phyloP scores from a whole-genome alignment of 2,888 invertebrate species.

The Dione juno region DNA sequence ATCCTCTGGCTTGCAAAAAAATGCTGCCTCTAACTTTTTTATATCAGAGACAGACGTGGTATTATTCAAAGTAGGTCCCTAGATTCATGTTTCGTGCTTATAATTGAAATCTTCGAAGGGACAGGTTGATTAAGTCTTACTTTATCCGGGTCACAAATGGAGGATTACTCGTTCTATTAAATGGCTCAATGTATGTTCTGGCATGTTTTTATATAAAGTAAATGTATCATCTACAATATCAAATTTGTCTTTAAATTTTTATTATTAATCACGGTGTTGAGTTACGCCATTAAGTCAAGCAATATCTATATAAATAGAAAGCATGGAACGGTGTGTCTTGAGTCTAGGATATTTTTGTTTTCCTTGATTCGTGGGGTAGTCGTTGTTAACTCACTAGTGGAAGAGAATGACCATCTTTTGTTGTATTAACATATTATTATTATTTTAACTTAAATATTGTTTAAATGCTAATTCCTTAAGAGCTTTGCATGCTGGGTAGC shows the following conservation, averaged over 20 bases:
- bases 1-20: too few relatives aligned
- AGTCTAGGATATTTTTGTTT: too few relatives aligned
- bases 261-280: too few relatives aligned
- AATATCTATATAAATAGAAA: too few relatives aligned
- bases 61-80: conserved; percentile 46
- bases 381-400: too few relatives aligned
- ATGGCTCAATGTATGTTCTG: not conserved
- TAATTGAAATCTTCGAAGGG: conserved; percentile 73
- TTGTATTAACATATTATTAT: too few relatives aligned
- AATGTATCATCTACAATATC: not conserved
- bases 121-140: conserved; percentile 63
- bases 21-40: not conserved
- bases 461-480: too few relatives aligned
- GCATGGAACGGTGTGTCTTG: too few relatives aligned
- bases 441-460: too few relatives aligned
- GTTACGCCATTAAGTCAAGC: too few relatives aligned
- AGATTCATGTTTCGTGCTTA: conserved; percentile 53
- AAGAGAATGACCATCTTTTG: too few relatives aligned
- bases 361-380: too few relatives aligned
- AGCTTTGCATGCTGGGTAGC: not conserved
- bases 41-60: conserved; percentile 1
- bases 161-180: conserved; percentile 30
- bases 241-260: not conserved
- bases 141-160: conserved; percentile 50
- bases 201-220: not conserved